Conservation (phyloP, 1,140 invertebrate species). For the Odontomachus brunneus region DNA sequence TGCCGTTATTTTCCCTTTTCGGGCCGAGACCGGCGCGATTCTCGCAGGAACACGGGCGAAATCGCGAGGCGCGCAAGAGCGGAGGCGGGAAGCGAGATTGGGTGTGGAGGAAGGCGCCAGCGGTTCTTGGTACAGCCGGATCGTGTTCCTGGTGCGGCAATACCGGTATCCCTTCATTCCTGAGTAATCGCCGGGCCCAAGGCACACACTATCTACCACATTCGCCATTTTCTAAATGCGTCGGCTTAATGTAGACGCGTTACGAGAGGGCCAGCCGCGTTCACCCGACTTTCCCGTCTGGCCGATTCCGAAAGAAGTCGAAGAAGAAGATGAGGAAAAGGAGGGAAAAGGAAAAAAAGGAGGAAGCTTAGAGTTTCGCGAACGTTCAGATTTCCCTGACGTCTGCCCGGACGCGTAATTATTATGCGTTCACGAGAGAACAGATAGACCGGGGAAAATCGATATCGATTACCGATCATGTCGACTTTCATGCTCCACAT, state of each 20-base stretch:
- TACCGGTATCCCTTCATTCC: constrained; percentile 85
- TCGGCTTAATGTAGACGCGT: constrained; percentile 67
- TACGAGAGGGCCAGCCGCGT: constrained; percentile 39
- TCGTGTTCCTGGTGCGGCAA: constrained; percentile 79
- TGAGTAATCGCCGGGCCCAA: constrained; percentile 84
- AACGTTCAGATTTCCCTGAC: background rate
- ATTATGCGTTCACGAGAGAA: too few species aligned
- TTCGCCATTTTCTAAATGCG: constrained; percentile 83
- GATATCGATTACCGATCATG: too few species aligned
- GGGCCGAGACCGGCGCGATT: constrained; percentile 53
- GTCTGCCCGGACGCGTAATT: too few species aligned
- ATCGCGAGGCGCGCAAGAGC: constrained; percentile 42
- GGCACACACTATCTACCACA: constrained; percentile 74
- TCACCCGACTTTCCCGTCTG: constrained; percentile 30
- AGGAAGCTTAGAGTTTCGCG: background rate
- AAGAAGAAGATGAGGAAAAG: background rate
- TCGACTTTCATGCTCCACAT: background rate
- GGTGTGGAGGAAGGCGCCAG: constrained; percentile 76
- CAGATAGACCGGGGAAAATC: too few species aligned
- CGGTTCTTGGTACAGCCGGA: constrained; percentile 72
- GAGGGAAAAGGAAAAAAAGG: too few species aligned
- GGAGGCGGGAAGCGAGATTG: constrained; percentile 34
- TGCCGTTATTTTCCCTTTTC: constrained; percentile 34
- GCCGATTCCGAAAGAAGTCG: background rate
- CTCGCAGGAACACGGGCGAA: constrained; percentile 43